Base-by-base conservation (phyloP, 2,888 invertebrate genomes). In the Trichacis sp. region DNA sequence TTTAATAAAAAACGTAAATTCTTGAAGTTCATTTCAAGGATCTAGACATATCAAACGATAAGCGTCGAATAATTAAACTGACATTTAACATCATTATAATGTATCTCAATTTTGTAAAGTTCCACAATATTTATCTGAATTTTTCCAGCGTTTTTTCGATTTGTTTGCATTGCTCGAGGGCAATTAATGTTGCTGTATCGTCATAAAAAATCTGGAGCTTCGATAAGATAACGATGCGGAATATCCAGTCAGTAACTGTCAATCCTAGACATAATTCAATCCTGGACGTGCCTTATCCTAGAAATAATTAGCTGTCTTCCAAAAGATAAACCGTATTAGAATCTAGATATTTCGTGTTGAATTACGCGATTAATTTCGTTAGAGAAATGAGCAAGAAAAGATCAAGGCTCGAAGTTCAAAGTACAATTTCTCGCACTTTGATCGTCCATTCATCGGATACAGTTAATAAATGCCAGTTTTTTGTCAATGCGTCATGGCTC, bases 391-490 rank as follows among this genome's bases (percentile, higher is more conserved):
- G n/a, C n/a, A n/a, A n/a, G n/a, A n/a, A n/a, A n/a, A n/a, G 42
- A 42, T 42, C 11, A 9, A 11, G 11, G 42, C 42, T 2, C 42
- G 18, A 17, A 42, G 42, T 42, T 42, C 18, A 17, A 14, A 42
- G 42, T 42, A 17, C 42, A 17, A 42, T 42, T 42, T 12, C 15
- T 17, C 17, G 42, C 6, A 42, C 42, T 42, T 42, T 42, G 42
- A 42, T 15, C 42, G 15, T n/a, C 33, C 33, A 33, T 33, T 33
- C 33, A 33, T 33, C 33, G 33, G 8, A 6, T n/a, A n/a, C 33
- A 3, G 33, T 33, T 33, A 5, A 33, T 6, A 33, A 33, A 11
- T n/a, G 33, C 5, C 33, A 33, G n/a, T n/a, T 33, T 33, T 33
- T 33, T 33, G 33, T 33, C 11, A n/a, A n/a, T 33, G 11, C n/a